Base-by-base conservation (phyloP, 37 sponge, comb jelly and placozoan genomes). In the Bolinopsis microptera region DNA sequence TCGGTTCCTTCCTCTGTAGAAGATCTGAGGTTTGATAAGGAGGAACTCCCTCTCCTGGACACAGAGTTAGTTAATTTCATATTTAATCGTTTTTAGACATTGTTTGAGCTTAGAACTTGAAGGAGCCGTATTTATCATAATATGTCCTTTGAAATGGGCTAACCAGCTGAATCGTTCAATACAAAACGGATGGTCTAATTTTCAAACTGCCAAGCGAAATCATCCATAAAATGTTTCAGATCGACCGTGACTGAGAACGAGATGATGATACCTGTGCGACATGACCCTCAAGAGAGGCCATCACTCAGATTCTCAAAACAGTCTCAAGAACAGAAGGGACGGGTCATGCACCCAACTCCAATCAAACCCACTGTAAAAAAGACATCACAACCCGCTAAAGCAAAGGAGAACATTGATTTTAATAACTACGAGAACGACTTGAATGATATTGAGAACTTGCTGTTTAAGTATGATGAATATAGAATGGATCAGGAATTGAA, bases 381-480 rank as follows among this genome's bases (percentile, higher is more conserved):
- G 13, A 5, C 61, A 18, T 5, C 13, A 48, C 61, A 5, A 48
- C 9, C 61, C 13, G 61, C 13, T 13, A 48, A 48, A 48, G 61
- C 61, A 5, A 48, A 48, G 61, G 61, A 35, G 18, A 32, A 35
- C 9, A 16, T 77, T 3, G 80, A 77, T 32, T 35, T 77, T 1
- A 77, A 77, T 35, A 32, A 77, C 8, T 86, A 86, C 26, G 90
- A 86, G 90, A 86, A 26, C 8, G 90, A 86, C 39, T 38, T 86
- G 13, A 41, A 38, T n/a, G 61, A 86, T 3, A 86, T 86, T n/a
- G 90, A 86, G n/a, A 86, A 39, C 27, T 23, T 86, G 40, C 90
- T 86, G 61, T 40, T 33, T 27, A 86, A 86, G 30, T 86, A 86
- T 27, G 90, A 86, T 41, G 90, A 86, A 38, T 86, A 86, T 27